A percentile compares a stretch with the other conserved stretches of the same genome.
These are phyloP conservation scores for Dicrostonyx torquatus DNA, from an alignment of 2,797 vertebrate genomes.

Conservation along the genomic window DNA sequence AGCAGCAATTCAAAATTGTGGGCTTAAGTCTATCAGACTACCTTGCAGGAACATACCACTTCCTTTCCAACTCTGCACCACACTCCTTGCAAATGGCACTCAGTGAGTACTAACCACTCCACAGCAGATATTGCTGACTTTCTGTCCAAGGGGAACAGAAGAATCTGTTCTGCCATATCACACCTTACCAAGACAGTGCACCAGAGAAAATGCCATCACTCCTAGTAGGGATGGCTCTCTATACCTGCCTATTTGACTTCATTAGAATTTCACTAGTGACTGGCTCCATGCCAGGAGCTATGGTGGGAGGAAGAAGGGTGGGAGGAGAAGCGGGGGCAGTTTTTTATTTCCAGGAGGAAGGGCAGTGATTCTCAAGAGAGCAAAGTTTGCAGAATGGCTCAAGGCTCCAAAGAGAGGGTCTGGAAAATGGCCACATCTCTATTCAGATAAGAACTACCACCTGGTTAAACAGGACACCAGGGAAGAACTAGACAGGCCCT, in stretches of 20 bases:
- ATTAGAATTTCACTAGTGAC: neutral
- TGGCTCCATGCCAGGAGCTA: neutral
- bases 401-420: slow-evolving; percentile 46
- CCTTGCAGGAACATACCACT: neutral
- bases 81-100: neutral
- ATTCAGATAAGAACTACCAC: neutral
- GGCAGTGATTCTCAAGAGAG: slow-evolving; percentile 60
- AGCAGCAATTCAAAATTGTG: slow-evolving; percentile 26
- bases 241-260: neutral
- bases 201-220: neutral
- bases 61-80: neutral
- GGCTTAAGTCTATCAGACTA: neutral
- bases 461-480: neutral
- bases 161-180: neutral
- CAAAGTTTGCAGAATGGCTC: neutral
- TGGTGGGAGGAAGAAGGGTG: neutral
- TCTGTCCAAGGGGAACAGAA: neutral
- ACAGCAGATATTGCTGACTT: neutral
- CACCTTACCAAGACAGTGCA: neutral
- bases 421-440: slow-evolving; percentile 18
- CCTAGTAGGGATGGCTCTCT: neutral
- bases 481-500: neutral
- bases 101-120: neutral
- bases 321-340: neutral
- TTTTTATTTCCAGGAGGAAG: slow-evolving; percentile 29